Conservation (phyloP, 1,140 invertebrate species). For the Heliothis virescens region DNA sequence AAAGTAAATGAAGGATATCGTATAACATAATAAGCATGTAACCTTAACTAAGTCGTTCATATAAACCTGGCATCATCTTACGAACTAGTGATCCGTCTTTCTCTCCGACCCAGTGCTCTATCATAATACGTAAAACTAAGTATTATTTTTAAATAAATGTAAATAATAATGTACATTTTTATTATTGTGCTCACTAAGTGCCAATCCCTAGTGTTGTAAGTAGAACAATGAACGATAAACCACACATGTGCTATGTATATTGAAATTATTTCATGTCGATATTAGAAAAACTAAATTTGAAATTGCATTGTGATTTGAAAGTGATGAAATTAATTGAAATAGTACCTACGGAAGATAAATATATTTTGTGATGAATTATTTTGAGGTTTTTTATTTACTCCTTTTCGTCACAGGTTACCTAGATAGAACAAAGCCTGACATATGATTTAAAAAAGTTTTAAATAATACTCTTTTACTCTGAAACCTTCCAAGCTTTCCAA, state of each 20-base stretch:
- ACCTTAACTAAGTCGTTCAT: too few species aligned
- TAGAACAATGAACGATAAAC: slow-evolving; percentile 62
- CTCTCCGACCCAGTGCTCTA: slow-evolving; percentile 17
- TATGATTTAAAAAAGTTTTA: not conserved
- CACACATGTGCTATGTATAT: slow-evolving; percentile 43
- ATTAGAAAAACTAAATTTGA: slow-evolving; percentile 59
- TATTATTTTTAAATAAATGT: slow-evolving; percentile 54
- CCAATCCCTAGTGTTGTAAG: slow-evolving; percentile 77
- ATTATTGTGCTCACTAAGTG: slow-evolving; percentile 78
- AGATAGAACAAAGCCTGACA: too few species aligned
- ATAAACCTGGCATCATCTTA: slow-evolving; percentile 13
- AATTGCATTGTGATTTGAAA: slow-evolving; percentile 71
- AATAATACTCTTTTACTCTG: too few species aligned
- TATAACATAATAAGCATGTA: too few species aligned
- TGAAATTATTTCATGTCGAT: slow-evolving; percentile 61
- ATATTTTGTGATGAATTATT: slow-evolving; percentile 62
- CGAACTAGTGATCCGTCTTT: slow-evolving; percentile 1
- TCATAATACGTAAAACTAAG: slow-evolving; percentile 44
- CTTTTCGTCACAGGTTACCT: not conserved
- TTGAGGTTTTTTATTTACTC: slow-evolving; percentile 29
- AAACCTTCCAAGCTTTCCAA: too few species aligned
- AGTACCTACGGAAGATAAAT: slow-evolving; percentile 65
- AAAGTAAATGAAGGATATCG: too few species aligned
- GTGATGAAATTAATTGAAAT: slow-evolving; percentile 67
- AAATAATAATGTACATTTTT: slow-evolving; percentile 67